A percentile compares a stretch with the other conserved stretches of the same genome.
Evolutionary conservation across 2,113 vertebrate species (phyloP).

Genomic region (Catagonus wagneri): DNA sequence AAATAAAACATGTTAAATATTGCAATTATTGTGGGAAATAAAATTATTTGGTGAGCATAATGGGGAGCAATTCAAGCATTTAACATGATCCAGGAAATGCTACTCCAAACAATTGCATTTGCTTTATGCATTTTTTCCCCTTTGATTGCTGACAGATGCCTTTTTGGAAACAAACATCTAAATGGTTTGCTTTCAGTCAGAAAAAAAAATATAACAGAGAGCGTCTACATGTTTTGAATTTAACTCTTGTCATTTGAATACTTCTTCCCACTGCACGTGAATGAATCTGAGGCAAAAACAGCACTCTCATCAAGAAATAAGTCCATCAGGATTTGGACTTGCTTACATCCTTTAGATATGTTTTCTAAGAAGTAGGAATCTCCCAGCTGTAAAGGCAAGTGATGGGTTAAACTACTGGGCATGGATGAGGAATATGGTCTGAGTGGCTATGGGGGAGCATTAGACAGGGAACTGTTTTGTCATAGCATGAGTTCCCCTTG

Average conservation of each 20-base stretch:
- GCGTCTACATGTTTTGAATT: conserved; percentile 89
- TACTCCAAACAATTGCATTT: conserved; percentile 94
- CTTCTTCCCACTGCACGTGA: conserved; percentile 83
- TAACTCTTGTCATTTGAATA: conserved; percentile 89
- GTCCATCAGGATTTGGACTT: neutral
- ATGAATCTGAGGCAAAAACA: conserved; percentile 83
- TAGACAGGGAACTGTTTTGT: neutral
- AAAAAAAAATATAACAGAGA: conserved; percentile 85
- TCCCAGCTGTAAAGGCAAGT: neutral
- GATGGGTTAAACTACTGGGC: neutral
- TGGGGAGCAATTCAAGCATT: conserved; percentile 91
- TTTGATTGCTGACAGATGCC: conserved; percentile 96
- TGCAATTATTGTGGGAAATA: conserved; percentile 93
- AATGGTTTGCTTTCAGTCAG: conserved; percentile 91
- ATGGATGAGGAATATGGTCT: neutral
- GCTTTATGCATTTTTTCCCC: conserved; percentile 92
- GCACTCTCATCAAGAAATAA: conserved; percentile 79
- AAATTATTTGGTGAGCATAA: conserved; percentile 93
- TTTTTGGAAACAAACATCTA: conserved; percentile 92
- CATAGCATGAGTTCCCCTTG: neutral
- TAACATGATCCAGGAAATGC: conserved; percentile 93
- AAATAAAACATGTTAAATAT: conserved; percentile 92
- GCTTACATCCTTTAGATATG: neutral
- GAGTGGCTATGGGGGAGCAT: neutral
- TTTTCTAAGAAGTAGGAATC: neutral